Percentiles rank a stretch among this genome's conserved stretches.
Conservation (phyloP, 2,113 vertebrate genomes). For the Crotalus viridis region DNA sequence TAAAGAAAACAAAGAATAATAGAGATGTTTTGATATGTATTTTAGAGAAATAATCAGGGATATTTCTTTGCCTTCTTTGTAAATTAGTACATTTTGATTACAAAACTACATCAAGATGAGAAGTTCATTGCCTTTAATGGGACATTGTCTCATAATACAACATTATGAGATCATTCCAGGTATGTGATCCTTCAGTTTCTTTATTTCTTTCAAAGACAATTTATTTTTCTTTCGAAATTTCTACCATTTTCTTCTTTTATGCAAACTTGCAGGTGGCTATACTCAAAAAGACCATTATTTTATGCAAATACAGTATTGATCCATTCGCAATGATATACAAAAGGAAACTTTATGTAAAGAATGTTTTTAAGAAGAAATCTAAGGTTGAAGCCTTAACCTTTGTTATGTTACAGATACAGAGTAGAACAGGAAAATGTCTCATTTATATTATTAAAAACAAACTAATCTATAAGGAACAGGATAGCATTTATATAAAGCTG, state of each 20-base stretch:
- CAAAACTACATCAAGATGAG: background rate
- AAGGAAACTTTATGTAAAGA: background rate
- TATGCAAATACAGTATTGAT: slow-evolving; percentile 6
- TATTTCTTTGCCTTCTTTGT: background rate
- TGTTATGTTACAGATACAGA: background rate
- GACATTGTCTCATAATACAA: background rate
- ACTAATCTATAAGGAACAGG: background rate
- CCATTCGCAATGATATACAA: background rate
- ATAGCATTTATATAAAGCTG: background rate
- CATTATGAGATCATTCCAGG: background rate
- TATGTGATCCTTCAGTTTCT: background rate
- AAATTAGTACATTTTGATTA: slow-evolving; percentile 7
- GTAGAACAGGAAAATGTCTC: background rate
- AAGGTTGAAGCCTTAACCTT: background rate
- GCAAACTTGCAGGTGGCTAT: background rate
- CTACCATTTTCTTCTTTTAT: background rate
- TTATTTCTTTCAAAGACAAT: background rate
- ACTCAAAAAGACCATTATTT: background rate
- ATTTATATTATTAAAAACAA: background rate
- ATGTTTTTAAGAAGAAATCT: background rate
- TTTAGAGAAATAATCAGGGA: background rate
- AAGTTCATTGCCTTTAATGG: slow-evolving; percentile 9
- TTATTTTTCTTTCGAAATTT: slow-evolving; percentile 1
- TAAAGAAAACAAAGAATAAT: background rate
- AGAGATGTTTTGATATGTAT: background rate